Evolutionary conservation across 2,113 vertebrate species (phyloP).

Genomic region (Oceanites oceanicus): DNA sequence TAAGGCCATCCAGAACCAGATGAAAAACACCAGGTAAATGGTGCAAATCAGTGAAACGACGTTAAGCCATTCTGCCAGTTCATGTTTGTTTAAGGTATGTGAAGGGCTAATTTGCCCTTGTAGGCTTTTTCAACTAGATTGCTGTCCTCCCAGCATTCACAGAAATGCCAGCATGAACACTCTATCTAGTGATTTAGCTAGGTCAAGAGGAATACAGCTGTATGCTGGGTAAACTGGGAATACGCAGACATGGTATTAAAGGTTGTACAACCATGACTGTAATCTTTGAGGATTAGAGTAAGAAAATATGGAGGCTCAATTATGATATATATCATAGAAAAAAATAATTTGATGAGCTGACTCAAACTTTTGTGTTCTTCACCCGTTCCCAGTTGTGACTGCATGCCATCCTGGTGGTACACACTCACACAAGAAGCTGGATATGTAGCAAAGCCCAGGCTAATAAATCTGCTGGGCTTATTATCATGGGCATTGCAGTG

Average conservation of each 20-base stretch:
- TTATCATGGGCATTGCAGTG: background rate
- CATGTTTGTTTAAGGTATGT: background rate
- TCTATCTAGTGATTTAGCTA: background rate
- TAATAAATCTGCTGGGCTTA: background rate
- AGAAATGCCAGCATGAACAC: background rate
- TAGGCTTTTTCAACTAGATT: background rate
- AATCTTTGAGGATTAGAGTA: background rate
- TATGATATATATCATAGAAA: accelerated
- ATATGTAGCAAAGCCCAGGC: background rate
- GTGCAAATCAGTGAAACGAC: background rate
- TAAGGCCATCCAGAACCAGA: background rate
- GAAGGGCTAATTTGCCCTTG: background rate
- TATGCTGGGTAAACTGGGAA: background rate
- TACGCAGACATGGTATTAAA: background rate
- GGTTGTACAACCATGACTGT: background rate
- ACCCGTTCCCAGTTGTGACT: background rate
- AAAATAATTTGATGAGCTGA: background rate
- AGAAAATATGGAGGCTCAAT: background rate
- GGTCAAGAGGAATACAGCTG: background rate
- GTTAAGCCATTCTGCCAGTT: background rate
- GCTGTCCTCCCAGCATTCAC: background rate
- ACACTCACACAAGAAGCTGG: background rate
- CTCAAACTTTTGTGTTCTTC: background rate
- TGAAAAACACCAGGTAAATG: background rate
- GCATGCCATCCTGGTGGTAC: background rate